These are phyloP conservation scores for Apogon hyalosoma DNA, from an alignment of 2,797 vertebrate species.

Conservation along the genomic window DNA sequence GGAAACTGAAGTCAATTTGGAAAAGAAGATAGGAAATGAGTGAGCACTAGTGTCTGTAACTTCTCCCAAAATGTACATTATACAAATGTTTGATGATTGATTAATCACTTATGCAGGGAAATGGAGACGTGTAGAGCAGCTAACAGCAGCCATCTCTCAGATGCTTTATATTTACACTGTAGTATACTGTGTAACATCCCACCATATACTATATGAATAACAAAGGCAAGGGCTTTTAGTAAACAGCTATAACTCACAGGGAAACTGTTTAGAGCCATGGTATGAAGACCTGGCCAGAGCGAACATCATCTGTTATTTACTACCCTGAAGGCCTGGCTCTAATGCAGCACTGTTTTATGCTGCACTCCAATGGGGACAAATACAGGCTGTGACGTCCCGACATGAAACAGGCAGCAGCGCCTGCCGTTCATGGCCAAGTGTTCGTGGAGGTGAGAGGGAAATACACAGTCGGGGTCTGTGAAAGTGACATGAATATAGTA, in stretches of 20 bases:
- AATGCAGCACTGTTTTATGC: constrained; percentile 69
- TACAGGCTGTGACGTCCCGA: constrained; percentile 63
- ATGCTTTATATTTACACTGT: constrained; percentile 36
- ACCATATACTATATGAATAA: constrained; percentile 72
- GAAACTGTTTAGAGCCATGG: constrained; percentile 80
- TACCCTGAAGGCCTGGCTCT: constrained; percentile 60
- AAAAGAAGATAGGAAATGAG: constrained; percentile 27
- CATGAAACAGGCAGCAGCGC: constrained; percentile 75
- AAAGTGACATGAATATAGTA: constrained; percentile 75
- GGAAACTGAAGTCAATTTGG: constrained; percentile 38
- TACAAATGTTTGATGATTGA: constrained; percentile 41
- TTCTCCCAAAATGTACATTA: constrained; percentile 44
- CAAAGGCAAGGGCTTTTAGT: constrained; percentile 80
- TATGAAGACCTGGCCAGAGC: constrained; percentile 77
- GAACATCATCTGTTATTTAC: constrained; percentile 82
- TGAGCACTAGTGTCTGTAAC: constrained; percentile 28
- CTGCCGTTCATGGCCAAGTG: constrained; percentile 58
- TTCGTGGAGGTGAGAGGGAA: constrained; percentile 61
- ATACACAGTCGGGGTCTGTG: constrained; percentile 55
- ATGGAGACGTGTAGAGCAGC: constrained; percentile 43
- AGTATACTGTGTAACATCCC: constrained; percentile 65
- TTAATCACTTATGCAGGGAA: constrained; percentile 39
- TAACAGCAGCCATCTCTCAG: constrained; percentile 36
- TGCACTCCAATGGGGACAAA: constrained; percentile 59
- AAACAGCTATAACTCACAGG: constrained; percentile 80